Base-by-base conservation (phyloP, 2,888 invertebrate species). In the Tethea ocularis region DNA sequence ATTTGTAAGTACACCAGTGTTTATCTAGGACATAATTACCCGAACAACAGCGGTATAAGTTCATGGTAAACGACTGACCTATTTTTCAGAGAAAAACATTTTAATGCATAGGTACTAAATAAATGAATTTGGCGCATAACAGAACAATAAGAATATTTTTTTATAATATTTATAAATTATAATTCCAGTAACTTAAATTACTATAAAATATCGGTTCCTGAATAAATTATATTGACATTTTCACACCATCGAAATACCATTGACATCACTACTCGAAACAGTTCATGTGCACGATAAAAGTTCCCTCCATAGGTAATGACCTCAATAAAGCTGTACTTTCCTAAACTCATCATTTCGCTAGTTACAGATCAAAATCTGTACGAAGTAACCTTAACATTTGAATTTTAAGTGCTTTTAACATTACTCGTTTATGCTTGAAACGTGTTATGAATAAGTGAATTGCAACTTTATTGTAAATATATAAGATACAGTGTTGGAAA, bases 301-400 rank as follows among this genome's bases (percentile, higher is more conserved):
- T 78, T 6, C 20, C 22, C 75, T 64, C 58, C 69, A 66, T 72
- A 72, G 60, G 75, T 78, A 79, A 80, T 82, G 77, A 78, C 84
- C 83, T 78, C 80, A 72, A 81, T 79, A 75, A 64, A 61, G 61
- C 63, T 66, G 57, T 65, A 69, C 73, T 59, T 63, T 60, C 62
- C 71, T 63, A 60, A 73, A 71, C 78, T 77, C 79, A 77, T 80
- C 82, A 70, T 84, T 81, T 82, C 65, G 73, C 82, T 68, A 67
- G 68, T 67, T 63, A 65, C 66, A 73, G 84, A 82, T 83, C 75
- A 64, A 64, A 75, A 78, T 83, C 80, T 71, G 65, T 63, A 62
- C 69, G 61, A 61, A 71, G 67, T 77, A 79, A 79, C 80, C 81
- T 81, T 79, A 78, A 75, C 70, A 73, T 69, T 72, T 75, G 71